Evolutionary conservation across 2,113 vertebrate genomes (phyloP).

Genomic region (Pogona vitticeps): DNA sequence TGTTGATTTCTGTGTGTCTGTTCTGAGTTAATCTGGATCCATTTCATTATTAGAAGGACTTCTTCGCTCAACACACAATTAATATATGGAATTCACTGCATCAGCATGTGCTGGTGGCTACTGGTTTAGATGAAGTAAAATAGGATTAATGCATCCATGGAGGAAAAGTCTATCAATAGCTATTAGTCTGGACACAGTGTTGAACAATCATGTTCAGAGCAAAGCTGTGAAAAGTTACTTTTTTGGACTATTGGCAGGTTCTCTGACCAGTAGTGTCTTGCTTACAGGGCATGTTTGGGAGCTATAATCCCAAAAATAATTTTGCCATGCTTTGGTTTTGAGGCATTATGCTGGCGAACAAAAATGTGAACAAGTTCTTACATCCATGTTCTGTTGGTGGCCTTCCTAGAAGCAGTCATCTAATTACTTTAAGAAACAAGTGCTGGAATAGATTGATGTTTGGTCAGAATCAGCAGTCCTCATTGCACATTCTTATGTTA

Average conservation of each 20-base stretch:
- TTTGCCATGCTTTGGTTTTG: too few relatives aligned
- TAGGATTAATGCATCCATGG: neutral
- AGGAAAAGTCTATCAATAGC: neutral
- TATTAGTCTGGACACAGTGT: neutral
- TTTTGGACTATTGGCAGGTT: too few relatives aligned
- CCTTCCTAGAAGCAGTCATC: neutral
- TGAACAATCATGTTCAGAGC: too few relatives aligned
- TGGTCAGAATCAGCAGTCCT: neutral
- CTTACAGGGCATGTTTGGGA: too few relatives aligned
- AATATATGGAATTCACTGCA: neutral
- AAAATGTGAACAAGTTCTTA: neutral
- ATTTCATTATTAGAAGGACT: neutral
- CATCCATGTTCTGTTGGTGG: neutral
- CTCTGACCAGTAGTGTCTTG: too few relatives aligned
- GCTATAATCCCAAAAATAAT: too few relatives aligned
- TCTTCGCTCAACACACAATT: neutral
- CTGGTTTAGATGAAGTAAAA: neutral
- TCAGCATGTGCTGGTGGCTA: neutral
- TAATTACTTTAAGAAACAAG: neutral
- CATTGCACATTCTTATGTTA: neutral
- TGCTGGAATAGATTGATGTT: neutral
- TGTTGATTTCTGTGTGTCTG: neutral
- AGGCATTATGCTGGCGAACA: neutral
- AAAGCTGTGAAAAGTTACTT: too few relatives aligned
- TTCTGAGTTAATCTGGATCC: neutral